Evolutionary conservation across 2,797 vertebrate genomes (phyloP), one percentile per base, ranked within the genome.

Genomic region (Kryptopterus vitreolus): DNA sequence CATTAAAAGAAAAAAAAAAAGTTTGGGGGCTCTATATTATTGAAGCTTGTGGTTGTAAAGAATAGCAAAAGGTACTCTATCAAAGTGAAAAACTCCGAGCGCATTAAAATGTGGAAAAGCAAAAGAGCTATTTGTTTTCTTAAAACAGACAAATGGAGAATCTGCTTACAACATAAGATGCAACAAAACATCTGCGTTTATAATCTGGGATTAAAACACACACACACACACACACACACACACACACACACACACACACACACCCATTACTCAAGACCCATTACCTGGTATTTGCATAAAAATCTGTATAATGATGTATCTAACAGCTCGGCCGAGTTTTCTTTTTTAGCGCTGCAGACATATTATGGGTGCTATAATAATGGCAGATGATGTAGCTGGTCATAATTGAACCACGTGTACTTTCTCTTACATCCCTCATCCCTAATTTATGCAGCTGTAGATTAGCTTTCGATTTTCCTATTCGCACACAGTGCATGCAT

Each of bases 201-300:
- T 77, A 77, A 77, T 63, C 74, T 77, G 46, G 48, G 57, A 77
- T 76, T 77, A 58, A 63, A 55, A 81, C 71, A 9, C 38, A n/a
- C n/a, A n/a, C n/a, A n/a, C n/a, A n/a, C n/a, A n/a, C n/a, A n/a
- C n/a, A n/a, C n/a, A n/a, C n/a, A n/a, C n/a, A n/a, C n/a, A n/a
- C n/a, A n/a, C n/a, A n/a, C n/a, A n/a, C n/a, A n/a, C n/a, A n/a
- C n/a, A n/a, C n/a, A n/a, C n/a, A n/a, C n/a, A n/a, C 66, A 63
- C 48, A 52, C 65, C 73, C 55, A 81, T 74, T 76, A 31, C 46
- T 22, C 12, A 62, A 61, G 43, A 81, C 38, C 22, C 43, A 70
- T 81, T 77, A 81, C 74, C n/a, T 70, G 18, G 52, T 58, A 38
- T 81, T 70, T 76, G 73, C 46, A 52, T 70, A 70, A 70, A 52